Evolutionary conservation across 2,113 vertebrate species (phyloP).

Genomic region (Geococcyx californianus): DNA sequence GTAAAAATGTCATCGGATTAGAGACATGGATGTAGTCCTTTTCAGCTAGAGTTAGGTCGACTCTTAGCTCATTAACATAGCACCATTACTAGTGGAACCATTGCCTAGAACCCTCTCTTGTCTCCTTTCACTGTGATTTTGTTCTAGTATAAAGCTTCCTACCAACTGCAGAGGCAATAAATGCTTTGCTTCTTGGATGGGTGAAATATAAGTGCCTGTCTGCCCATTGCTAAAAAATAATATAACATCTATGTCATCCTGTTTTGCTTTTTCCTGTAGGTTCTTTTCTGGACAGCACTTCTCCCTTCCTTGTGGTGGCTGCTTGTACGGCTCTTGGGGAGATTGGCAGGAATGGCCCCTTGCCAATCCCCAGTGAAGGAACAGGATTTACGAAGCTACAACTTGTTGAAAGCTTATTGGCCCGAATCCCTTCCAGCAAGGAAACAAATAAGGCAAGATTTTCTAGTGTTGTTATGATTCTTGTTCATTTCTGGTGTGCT

Average conservation of each 20-base stretch:
- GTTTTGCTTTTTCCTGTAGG: conserved; percentile 72
- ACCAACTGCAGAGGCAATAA: background rate
- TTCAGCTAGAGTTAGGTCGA: background rate
- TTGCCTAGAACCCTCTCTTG: background rate
- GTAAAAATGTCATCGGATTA: background rate
- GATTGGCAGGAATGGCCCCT: conserved; percentile 88
- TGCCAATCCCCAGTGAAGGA: conserved; percentile 88
- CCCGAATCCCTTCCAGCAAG: conserved; percentile 92
- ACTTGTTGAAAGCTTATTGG: conserved; percentile 88
- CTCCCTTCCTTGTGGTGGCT: conserved; percentile 85
- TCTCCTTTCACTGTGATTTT: background rate
- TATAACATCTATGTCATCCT: background rate
- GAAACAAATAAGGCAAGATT: conserved; percentile 89
- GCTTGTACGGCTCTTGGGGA: conserved; percentile 93
- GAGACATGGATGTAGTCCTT: background rate
- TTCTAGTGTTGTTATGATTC: background rate
- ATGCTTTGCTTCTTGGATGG: background rate
- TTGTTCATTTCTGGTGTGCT: background rate
- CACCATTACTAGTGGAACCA: background rate
- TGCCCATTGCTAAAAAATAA: background rate
- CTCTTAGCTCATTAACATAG: background rate
- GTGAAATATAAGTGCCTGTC: background rate
- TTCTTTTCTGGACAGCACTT: conserved; percentile 88
- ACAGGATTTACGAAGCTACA: conserved; percentile 89
- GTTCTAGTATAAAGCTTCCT: background rate